phyloP scores from a whole-genome alignment of 2,888 invertebrate genomes.

The Eutolmus rufibarbis region DNA sequence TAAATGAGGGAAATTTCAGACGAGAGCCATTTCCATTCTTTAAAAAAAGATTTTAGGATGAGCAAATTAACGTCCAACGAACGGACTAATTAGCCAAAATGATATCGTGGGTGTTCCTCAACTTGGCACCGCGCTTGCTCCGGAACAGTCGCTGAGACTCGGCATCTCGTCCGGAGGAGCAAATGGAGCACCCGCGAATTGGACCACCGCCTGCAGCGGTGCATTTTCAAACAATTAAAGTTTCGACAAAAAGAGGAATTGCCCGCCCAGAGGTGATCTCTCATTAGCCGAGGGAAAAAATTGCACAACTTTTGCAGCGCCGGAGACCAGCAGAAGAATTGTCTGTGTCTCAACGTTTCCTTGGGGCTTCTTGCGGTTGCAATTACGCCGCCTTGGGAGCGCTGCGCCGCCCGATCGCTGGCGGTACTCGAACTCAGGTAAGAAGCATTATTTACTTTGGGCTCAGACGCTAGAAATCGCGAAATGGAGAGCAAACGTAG shows the following conservation, averaged over 20 bases:
- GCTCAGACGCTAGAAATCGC: background rate
- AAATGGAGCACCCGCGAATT: background rate
- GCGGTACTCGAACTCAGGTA: background rate
- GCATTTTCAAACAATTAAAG: background rate
- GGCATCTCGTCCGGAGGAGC: background rate
- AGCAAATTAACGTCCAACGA: background rate
- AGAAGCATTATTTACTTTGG: background rate
- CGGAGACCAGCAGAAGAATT: background rate
- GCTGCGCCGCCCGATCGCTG: background rate
- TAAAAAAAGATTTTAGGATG: background rate
- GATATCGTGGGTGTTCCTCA: background rate
- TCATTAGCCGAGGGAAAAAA: background rate
- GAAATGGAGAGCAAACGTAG: background rate
- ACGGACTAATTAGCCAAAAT: background rate
- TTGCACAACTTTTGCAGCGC: background rate
- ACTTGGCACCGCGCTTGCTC: background rate
- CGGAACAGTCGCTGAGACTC: background rate
- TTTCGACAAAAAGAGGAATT: background rate
- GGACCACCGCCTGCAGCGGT: background rate
- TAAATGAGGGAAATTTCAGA: background rate
- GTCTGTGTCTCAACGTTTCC: background rate
- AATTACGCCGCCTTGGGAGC: background rate
- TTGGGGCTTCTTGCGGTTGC: background rate
- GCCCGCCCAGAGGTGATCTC: background rate
- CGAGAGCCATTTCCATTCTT: background rate